phyloP scores from a whole-genome alignment of 2,888 invertebrate genomes.

The Megalurothrips usitatus region DNA sequence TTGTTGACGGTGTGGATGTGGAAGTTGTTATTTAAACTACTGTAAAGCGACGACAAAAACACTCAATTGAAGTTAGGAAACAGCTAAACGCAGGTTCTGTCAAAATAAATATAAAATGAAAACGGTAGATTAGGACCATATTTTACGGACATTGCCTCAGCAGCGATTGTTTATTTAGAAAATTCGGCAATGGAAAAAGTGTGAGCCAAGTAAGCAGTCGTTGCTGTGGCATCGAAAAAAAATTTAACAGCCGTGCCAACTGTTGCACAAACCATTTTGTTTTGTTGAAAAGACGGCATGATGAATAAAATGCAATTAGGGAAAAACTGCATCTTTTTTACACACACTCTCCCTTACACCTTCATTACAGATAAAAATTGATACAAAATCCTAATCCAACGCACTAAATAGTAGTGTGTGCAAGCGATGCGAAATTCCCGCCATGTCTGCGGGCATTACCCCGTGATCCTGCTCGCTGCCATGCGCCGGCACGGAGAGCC shows the following conservation, averaged over 20 bases:
- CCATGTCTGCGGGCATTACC: no score
- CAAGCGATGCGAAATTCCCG: no score
- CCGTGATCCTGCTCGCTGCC: no score
- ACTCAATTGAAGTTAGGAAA: no score
- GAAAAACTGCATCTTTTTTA: background rate
- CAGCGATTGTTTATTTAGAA: background rate
- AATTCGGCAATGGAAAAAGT: background rate
- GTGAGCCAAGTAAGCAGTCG: background rate
- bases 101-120: background rate
- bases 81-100: no score
- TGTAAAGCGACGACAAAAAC: no score
- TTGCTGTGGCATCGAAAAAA: background rate
- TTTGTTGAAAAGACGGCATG: background rate
- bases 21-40: no score
- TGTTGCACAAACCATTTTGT: background rate
- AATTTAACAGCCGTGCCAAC: background rate
- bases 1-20: background rate
- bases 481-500: no score
- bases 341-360: no score
- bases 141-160: background rate
- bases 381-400: no score
- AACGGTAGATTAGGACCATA: background rate
- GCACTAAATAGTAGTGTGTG: no score
- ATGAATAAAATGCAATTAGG: background rate
- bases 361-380: no score